phyloP scores from a whole-genome alignment of 2,797 vertebrate genomes.

The Chrysolophus pictus region DNA sequence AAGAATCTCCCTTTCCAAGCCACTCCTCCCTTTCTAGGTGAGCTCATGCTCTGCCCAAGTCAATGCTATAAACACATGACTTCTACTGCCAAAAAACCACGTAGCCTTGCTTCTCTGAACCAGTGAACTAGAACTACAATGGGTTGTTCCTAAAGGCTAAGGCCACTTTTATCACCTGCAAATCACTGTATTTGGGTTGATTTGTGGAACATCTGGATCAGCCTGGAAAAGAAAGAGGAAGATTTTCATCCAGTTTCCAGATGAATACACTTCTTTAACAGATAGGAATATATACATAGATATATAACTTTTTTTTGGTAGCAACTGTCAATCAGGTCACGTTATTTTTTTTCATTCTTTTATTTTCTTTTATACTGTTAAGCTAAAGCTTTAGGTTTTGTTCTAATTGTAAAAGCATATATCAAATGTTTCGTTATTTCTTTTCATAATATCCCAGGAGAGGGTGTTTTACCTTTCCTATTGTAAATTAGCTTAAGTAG shows the following conservation, averaged over 20 bases:
- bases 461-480: slow-evolving; percentile 71
- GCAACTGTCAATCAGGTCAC: slow-evolving; percentile 17
- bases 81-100: neutral
- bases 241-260: neutral
- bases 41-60: neutral
- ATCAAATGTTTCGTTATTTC: slow-evolving; percentile 76
- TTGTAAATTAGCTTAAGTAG: slow-evolving; percentile 71
- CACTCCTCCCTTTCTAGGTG: neutral
- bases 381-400: slow-evolving; percentile 74
- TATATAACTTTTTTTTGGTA: neutral
- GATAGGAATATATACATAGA: neutral
- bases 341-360: neutral
- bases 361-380: slow-evolving; percentile 57
- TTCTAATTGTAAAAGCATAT: slow-evolving; percentile 72
- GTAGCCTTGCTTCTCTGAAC: neutral
- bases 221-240: neutral
- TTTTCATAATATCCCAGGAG: slow-evolving; percentile 69
- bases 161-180: neutral
- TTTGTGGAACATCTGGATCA: neutral
- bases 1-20: neutral
- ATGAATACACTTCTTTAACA: neutral
- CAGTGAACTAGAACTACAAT: neutral
- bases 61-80: neutral
- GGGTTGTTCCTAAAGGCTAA: neutral
- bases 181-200: neutral